phyloP scores from a whole-genome alignment of 2,888 invertebrate genomes.

The Stenodema calcarata region DNA sequence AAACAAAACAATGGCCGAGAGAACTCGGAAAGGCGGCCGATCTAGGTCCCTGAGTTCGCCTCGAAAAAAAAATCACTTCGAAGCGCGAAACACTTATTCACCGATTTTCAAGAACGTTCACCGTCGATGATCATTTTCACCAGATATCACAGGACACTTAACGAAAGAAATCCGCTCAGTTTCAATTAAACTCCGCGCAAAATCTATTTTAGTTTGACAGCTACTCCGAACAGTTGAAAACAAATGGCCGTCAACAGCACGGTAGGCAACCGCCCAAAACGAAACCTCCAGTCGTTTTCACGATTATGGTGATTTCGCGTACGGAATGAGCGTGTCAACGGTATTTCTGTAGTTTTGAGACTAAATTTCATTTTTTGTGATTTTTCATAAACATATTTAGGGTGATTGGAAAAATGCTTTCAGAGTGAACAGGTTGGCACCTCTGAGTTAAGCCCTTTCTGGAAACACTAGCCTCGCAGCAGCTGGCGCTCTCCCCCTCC shows the following conservation, averaged over 20 bases:
- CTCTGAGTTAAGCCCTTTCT: neutral
- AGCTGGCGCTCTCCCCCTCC: neutral
- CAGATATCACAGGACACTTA: neutral
- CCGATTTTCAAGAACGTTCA: slow-evolving; percentile 50
- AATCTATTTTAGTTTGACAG: slow-evolving; percentile 27
- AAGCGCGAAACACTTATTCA: slow-evolving; percentile 24
- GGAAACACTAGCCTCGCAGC: slow-evolving; percentile 24
- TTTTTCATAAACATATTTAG: neutral
- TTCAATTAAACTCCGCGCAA: slow-evolving; percentile 23
- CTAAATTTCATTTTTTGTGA: neutral
- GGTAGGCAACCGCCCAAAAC: slow-evolving; percentile 1
- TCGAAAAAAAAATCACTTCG: slow-evolving; percentile 39
- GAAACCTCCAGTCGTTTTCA: neutral
- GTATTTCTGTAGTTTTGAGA: neutral
- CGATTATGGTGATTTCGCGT: neutral
- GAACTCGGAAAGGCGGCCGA: slow-evolving; percentile 5
- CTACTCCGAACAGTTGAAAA: slow-evolving; percentile 26
- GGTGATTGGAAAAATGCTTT: neutral
- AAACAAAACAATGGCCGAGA: slow-evolving; percentile 46
- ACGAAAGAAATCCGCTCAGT: neutral
- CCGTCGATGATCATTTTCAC: slow-evolving; percentile 52
- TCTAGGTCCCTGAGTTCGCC: slow-evolving; percentile 9
- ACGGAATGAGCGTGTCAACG: neutral
- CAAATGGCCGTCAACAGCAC: slow-evolving; percentile 39
- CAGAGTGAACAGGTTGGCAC: neutral